Conservation (phyloP, 2,113 vertebrate species). For the Rhinolophus sinicus region DNA sequence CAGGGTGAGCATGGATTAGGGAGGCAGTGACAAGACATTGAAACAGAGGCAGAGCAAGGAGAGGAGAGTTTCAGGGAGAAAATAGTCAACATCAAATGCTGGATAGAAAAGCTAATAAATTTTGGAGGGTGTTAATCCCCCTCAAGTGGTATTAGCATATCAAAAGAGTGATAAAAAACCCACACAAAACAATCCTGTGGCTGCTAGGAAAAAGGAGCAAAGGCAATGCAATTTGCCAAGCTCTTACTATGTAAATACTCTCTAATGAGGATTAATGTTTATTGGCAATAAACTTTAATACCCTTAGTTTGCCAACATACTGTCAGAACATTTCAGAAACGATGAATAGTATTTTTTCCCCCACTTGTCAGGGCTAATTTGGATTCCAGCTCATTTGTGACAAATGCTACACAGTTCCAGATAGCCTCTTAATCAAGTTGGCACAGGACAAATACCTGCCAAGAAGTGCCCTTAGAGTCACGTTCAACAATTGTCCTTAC, state of each 20-base stretch:
- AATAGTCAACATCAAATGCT: not conserved
- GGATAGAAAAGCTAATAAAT: not conserved
- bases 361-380: conserved; percentile 1
- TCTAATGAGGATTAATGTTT: conserved; percentile 55
- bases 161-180: conserved; percentile 41
- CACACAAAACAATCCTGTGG: not conserved
- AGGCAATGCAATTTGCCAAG: conserved; percentile 8
- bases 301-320: conserved; percentile 55
- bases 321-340: conserved; percentile 62
- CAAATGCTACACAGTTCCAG: not conserved
- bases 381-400: conserved; percentile 51
- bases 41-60: not conserved
- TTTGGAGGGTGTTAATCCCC: not conserved
- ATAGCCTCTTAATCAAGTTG: not conserved
- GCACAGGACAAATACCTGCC: not conserved
- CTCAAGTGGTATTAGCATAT: conserved; percentile 34
- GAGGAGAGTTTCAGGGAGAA: not conserved
- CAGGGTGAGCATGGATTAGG: fast-evolving
- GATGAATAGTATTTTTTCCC: not conserved
- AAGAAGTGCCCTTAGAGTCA: not conserved
- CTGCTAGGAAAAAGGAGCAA: not conserved
- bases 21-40: not conserved
- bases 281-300: conserved; percentile 48
- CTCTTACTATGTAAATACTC: conserved; percentile 59
- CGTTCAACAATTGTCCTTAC: not conserved